phyloP scores from a whole-genome alignment of 1,140 invertebrate species.

The Brachystomella parvula region DNA sequence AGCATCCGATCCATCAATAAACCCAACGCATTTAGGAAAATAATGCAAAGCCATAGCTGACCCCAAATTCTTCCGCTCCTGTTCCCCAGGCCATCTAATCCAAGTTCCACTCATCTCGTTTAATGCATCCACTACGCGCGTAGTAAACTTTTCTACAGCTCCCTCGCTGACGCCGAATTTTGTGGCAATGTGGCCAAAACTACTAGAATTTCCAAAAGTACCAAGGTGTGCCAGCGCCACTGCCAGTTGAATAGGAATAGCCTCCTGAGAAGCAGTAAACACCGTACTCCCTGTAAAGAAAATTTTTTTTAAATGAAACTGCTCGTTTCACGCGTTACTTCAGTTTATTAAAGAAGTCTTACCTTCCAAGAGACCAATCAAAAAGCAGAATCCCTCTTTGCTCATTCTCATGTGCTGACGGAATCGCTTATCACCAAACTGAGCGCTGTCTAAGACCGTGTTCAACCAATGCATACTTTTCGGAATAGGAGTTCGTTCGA shows the following conservation, averaged over 20 bases:
- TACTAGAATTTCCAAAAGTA: slow-evolving; percentile 15
- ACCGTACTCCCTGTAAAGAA: neutral
- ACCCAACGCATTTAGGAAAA: slow-evolving; percentile 17
- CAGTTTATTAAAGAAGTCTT: neutral
- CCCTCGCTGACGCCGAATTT: slow-evolving; percentile 11
- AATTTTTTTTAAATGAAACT: neutral
- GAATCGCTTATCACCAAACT: neutral
- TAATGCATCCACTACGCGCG: slow-evolving; percentile 1
- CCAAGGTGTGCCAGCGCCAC: slow-evolving; percentile 7
- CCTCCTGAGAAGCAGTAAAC: neutral
- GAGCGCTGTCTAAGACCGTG: neutral
- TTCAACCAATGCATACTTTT: neutral
- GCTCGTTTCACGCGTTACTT: neutral
- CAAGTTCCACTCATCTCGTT: neutral
- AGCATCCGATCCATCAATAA: slow-evolving; percentile 14
- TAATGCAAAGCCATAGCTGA: neutral
- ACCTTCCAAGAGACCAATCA: neutral
- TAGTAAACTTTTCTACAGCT: slow-evolving; percentile 11
- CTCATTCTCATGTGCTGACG: neutral
- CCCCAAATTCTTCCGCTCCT: neutral
- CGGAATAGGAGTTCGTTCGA: neutral
- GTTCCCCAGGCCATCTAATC: slow-evolving; percentile 6
- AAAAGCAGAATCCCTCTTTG: neutral
- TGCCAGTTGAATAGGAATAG: slow-evolving; percentile 11
- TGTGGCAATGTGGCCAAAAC: neutral